Conservation (phyloP, 2,888 invertebrate genomes). For the Auanema sp. region DNA sequence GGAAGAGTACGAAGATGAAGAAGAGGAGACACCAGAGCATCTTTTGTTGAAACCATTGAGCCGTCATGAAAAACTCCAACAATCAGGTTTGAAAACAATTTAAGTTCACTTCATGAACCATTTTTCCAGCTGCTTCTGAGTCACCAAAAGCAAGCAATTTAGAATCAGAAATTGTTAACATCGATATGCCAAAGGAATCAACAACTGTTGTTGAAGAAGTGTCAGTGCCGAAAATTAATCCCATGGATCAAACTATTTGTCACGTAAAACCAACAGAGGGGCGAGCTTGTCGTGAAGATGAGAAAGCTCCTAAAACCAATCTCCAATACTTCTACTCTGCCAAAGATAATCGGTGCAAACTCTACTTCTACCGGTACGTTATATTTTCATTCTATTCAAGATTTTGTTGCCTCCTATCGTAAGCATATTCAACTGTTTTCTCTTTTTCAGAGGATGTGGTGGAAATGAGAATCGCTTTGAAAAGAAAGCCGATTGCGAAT, state of each 20-base stretch:
- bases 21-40: slow-evolving; percentile 31
- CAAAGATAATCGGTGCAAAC: slow-evolving; percentile 53
- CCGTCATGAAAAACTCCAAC: slow-evolving; percentile 22
- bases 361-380: slow-evolving; percentile 49
- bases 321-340: slow-evolving; percentile 61
- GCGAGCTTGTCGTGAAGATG: slow-evolving; percentile 51
- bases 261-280: slow-evolving; percentile 56
- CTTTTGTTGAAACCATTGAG: slow-evolving; percentile 27
- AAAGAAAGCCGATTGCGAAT: slow-evolving; percentile 54
- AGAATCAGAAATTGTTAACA: slow-evolving; percentile 33
- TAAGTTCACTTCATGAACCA: not conserved
- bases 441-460: slow-evolving; percentile 59
- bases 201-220: slow-evolving; percentile 27
- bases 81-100: slow-evolving; percentile 18
- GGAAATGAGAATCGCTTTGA: slow-evolving; percentile 59
- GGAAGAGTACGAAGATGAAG: slow-evolving; percentile 27
- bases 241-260: slow-evolving; percentile 43
- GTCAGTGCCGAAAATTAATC: slow-evolving; percentile 14
- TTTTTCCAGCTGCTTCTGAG: slow-evolving; percentile 18
- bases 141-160: slow-evolving; percentile 29
- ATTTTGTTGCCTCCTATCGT: not conserved
- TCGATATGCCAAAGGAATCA: slow-evolving; percentile 25
- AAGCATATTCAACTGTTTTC: slow-evolving; percentile 17
- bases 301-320: slow-evolving; percentile 53
- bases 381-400: too few species aligned